Base-by-base conservation (phyloP, 2,113 vertebrate species). In the Pelmatolapia mariae region DNA sequence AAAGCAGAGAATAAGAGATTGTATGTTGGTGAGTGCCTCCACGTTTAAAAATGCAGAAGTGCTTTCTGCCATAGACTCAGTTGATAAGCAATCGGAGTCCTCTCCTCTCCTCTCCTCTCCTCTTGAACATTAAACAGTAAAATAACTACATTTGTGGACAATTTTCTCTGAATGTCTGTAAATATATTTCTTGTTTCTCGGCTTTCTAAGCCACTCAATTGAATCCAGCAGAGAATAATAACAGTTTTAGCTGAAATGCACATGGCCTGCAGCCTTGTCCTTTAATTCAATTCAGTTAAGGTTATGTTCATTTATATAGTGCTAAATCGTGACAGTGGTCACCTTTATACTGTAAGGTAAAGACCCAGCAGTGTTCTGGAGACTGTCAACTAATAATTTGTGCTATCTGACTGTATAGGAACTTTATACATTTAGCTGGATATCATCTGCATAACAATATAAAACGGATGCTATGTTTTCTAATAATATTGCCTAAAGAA, bases 1-100 rank as follows among this genome's bases (percentile, higher is more conserved):
- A 4, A 38, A 78, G 71, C 54, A 92, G 86, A 95, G 91, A 95
- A 93, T 88, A 90, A 83, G 81, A 93, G 91, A 93, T 93, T 19
- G 52, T 50, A 78, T 85, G 85, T 22, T 66, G 78, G 83, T 88
- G 86, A 92, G 90, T 91, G 86, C 47, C n/a, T n/a, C 54, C n/a
- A 36, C 11, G 59, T 66, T 94, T 89, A 87, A 89, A 91, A 92
- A 90, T 88, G 86, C 83, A 92, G 47, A 80, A 61, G 80, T 3
- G 40, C 81, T 59, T 84, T 79, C 56, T 81, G 89, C 68, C 52
- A 63, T 3, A 22, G 66, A 86, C 29, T 19, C 29, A 84, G 84
- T 80, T 90, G 85, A 91, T 87, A 71, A 82, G 85, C 15, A 61
- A 76, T 68, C 80, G 3, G 15, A 29, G 12, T 1, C 26, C 7